Evolutionary conservation across 2,888 invertebrate species (phyloP).

Genomic region (Pollenia angustigena): DNA sequence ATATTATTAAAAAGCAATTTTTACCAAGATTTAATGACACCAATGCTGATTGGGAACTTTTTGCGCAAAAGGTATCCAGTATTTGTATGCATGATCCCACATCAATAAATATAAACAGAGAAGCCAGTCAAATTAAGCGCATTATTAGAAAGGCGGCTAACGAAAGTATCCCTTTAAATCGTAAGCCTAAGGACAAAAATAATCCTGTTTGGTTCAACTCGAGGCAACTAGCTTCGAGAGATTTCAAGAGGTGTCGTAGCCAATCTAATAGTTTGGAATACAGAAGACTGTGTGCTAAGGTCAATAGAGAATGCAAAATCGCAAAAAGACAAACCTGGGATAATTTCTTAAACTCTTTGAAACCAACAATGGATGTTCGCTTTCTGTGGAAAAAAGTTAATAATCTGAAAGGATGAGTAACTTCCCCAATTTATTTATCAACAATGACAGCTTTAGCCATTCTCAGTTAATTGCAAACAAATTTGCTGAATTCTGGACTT

Average conservation of each 20-base stretch:
- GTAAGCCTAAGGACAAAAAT: no score
- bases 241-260: no score
- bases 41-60: conserved; percentile 18
- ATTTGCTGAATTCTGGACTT: conserved; percentile 22
- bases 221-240: no score
- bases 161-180: no score
- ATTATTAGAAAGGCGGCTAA: no score
- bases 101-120: no score
- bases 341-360: conserved; percentile 40
- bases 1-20: conserved; percentile 2
- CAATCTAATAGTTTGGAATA: neutral
- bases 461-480: neutral
- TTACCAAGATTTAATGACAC: neutral
- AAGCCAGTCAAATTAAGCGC: no score
- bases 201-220: no score
- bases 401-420: neutral
- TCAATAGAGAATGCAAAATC: neutral
- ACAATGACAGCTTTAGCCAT: neutral
- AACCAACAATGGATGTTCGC: conserved; percentile 31
- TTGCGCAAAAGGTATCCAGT: neutral
- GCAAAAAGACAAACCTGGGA: conserved; percentile 29
- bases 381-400: conserved; percentile 42
- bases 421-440: neutral
- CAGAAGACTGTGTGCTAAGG: conserved; percentile 15
- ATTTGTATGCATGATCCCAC: no score